Percentiles rank a stretch among this genome's conserved stretches.
These are phyloP conservation scores for Microtus oregoni DNA, from an alignment of 2,113 vertebrate genomes.

Conservation along the genomic window DNA sequence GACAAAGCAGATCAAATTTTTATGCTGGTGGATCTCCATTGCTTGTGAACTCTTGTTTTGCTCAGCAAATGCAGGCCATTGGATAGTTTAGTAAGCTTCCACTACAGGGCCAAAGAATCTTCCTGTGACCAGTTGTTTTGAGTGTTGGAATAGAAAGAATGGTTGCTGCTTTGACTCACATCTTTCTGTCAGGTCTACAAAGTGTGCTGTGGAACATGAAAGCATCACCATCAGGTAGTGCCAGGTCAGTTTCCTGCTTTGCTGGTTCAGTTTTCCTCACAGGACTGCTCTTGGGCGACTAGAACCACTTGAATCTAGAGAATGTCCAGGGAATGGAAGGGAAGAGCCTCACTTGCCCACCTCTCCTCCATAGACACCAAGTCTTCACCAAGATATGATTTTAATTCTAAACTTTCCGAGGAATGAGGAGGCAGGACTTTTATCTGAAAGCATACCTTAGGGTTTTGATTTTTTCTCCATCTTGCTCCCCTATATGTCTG, in stretches of 20 bases:
- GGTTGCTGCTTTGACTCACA: neutral
- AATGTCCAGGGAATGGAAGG: neutral
- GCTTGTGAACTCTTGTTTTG: neutral
- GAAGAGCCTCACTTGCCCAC: neutral
- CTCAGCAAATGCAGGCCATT: neutral
- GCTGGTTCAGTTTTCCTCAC: neutral
- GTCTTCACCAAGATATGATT: neutral
- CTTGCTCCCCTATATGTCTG: neutral
- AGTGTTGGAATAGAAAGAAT: neutral
- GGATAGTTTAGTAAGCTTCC: neutral
- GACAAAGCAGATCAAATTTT: neutral
- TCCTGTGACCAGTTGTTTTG: neutral
- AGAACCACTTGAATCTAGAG: neutral
- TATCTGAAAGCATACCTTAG: neutral
- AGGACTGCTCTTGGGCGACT: neutral
- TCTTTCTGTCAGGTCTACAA: neutral
- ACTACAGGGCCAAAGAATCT: neutral
- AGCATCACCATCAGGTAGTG: neutral
- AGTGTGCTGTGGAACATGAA: neutral
- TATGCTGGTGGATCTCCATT: neutral
- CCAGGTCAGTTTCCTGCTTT: neutral
- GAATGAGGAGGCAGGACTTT: neutral
- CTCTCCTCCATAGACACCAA: neutral
- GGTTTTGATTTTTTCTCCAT: neutral
- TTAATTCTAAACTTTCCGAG: neutral